Evolutionary conservation across 2,888 invertebrate genomes (phyloP), one percentile per base, ranked within the genome.

Genomic region (Trissoscelio sp.): DNA sequence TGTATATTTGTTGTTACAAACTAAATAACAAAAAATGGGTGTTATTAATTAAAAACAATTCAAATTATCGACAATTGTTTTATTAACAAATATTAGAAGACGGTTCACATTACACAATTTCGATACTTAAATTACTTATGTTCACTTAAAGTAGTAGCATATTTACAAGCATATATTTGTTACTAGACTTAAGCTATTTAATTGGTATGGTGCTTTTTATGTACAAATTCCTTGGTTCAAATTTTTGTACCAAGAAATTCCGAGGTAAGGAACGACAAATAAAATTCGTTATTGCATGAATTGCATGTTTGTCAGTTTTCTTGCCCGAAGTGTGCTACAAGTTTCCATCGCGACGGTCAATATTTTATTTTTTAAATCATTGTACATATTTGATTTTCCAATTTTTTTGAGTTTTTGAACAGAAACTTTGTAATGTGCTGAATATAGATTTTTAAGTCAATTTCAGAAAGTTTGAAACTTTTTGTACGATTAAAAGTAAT

Each of bases 261-360:
- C 51, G 51, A 66, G 60, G 62, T 60, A 69, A 77, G 69, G 51
- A 75, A 67, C 16, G 16, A 58, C n/a, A 70, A 28, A 62, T 64
- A 69, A 51, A 34, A 42, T 48, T 39, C 2, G 6, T 46, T 58
- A 28, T 20, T 37, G 3, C 24, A 24, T 24, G 3, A 24, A 6
- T 44, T 58, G 55, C 51, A 64, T 39, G 4, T 37, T 60, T 62
- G 37, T 51, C 16, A 51, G 14, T 57, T 64, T 37, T 48, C 48
- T 77, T 62, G n/a, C 39, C 66, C 80, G 67, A 74, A 75, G 42
- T 58, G 42, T 81, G 80, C 80, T 81, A 70, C 72, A 20, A 75
- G 37, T 75, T 75, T 75, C 24, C 73, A 81, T 70, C 75, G 73
- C 79, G 55, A 79, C 9, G 34, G 72, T 75, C 72, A 74, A 57